Conservation (phyloP, 2,797 vertebrate genomes). For the Centroberyx gerrardi region DNA sequence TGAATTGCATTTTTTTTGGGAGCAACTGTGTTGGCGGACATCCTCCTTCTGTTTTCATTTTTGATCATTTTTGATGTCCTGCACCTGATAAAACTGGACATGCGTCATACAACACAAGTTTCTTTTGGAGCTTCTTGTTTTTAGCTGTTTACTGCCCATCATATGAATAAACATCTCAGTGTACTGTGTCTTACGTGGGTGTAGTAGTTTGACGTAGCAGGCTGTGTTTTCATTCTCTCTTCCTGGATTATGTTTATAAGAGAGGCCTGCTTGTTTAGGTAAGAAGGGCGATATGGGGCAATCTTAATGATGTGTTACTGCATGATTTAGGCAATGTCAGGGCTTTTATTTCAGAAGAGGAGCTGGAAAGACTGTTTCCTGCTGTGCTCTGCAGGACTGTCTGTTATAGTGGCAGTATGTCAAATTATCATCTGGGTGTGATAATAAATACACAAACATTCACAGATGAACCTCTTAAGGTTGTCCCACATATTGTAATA, state of each 20-base stretch:
- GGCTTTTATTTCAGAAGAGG: slow-evolving; percentile 54
- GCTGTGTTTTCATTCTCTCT: not conserved
- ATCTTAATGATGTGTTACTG: slow-evolving; percentile 17
- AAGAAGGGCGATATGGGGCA: not conserved
- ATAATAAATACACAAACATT: not conserved
- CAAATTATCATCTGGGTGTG: not conserved
- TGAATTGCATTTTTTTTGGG: no score
- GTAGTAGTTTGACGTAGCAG: not conserved
- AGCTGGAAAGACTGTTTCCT: slow-evolving; percentile 21
- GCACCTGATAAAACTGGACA: no score
- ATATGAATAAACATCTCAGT: not conserved
- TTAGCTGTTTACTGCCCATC: not conserved
- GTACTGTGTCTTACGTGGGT: not conserved
- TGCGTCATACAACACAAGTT: not conserved
- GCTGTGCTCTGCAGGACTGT: no score
- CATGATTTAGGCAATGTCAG: slow-evolving; percentile 55
- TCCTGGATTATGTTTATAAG: not conserved
- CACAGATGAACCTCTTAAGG: not conserved
- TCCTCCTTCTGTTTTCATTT: no score
- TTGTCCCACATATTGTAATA: not conserved
- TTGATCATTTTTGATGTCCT: no score
- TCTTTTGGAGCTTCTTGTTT: not conserved
- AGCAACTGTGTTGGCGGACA: no score
- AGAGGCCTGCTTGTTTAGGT: not conserved
- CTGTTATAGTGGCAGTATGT: no score